Base-by-base conservation (phyloP, 1,140 invertebrate genomes). In the Drosophila subobscura region DNA sequence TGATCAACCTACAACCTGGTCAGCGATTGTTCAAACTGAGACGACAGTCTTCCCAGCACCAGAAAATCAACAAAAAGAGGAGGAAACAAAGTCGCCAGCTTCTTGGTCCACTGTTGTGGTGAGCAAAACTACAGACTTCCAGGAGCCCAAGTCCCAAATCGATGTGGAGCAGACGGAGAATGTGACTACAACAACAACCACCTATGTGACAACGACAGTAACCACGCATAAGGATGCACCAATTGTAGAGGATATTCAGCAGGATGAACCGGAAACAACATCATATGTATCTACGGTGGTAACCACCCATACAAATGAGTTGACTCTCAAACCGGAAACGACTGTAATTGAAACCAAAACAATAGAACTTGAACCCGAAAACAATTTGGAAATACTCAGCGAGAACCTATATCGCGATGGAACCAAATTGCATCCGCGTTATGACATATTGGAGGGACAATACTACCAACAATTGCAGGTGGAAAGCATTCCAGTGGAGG, bases 1-100 rank as follows among this genome's bases (percentile, higher is more conserved):
- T n/a, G 85, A 88, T 55, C 89, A 89, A 47, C 89, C 89, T 29
- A 91, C 89, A 53, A 91, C 89, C 2, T 91, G 89, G 89, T 90
- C 89, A n/a, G 85, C 89, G n/a, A 77, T 90, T 12, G 76, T 90
- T 20, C 83, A 91, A 71, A 91, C 90, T 8, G 83, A 91, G 54
- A 58, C 74, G 5, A 91, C 72, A 7, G 58, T 88, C 4, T 91
- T 91, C 66, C 67, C 73, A n/a, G 41, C 78, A 37, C 27, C 73
- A 20, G 59, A 49, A 8, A 16, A 3, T 4, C 33, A 37, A 37
- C 33, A 12, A 37, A 40, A 42, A 40, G 56, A 56, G 5, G 52
- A 72, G 12, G 49, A 44, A 6, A n/a, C 47, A 3, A 20, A 58
- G 0, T n/a, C 49, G 4, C 22, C 44, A 4, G 83, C 81, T 2